Percentiles rank a stretch among this genome's conserved stretches.
These are phyloP conservation scores for Xanthorhoe designata DNA, from an alignment of 2,888 invertebrate genomes.

Conservation along the genomic window DNA sequence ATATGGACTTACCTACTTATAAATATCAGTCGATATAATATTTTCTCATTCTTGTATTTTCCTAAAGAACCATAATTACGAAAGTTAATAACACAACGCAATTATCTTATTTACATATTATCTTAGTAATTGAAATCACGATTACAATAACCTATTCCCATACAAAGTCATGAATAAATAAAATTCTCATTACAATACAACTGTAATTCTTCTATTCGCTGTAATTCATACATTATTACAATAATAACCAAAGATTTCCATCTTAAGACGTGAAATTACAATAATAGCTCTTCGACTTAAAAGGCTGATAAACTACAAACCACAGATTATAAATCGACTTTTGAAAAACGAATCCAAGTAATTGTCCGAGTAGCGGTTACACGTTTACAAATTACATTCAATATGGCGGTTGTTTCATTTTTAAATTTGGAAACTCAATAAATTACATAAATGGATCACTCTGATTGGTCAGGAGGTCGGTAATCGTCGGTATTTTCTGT, in stretches of 20 bases:
- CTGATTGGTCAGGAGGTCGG: conserved; percentile 66
- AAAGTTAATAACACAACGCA: conserved; percentile 27
- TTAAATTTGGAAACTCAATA: conserved; percentile 79
- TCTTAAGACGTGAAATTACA: conserved; percentile 67
- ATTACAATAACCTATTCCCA: conserved; percentile 57
- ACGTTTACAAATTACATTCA: conserved; percentile 72
- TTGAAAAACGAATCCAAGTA: conserved; percentile 63
- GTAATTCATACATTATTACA: conserved; percentile 50
- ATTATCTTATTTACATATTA: conserved; percentile 57
- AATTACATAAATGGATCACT: conserved; percentile 71
- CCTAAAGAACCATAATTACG: conserved; percentile 4
- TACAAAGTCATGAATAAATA: conserved; percentile 73
- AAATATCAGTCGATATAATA: no score
- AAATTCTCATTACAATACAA: conserved; percentile 63
- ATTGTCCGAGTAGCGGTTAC: conserved; percentile 66
- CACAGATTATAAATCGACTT: conserved; percentile 48
- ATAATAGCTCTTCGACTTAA: conserved; percentile 46
- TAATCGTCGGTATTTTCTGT: conserved; percentile 71
- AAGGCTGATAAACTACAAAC: conserved; percentile 50
- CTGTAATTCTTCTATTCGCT: conserved; percentile 53
- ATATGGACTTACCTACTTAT: no score
- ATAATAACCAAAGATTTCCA: conserved; percentile 61
- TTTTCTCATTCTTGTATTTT: no score
- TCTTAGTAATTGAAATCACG: conserved; percentile 78
- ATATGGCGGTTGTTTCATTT: conserved; percentile 70